Evolutionary conservation across 2,797 vertebrate genomes (phyloP), one percentile per base, ranked within the genome.

Genomic region (Amblyraja radiata): DNA sequence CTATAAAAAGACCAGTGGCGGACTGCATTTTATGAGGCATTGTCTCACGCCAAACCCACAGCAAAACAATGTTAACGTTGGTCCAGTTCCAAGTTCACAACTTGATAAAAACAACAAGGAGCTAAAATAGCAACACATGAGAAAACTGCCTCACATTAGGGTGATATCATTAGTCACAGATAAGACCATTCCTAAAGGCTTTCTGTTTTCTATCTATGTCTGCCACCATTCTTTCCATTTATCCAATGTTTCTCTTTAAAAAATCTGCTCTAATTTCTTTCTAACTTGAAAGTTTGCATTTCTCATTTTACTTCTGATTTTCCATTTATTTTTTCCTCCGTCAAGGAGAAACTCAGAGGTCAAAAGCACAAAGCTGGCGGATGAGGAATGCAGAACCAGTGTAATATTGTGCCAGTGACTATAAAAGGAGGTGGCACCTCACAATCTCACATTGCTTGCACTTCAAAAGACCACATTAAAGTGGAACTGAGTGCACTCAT

Each of bases 51-150:
- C 84, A 88, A 88, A 18, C n/a, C 63, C n/a, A 65, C 63, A 65
- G 36, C n/a, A 36, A 6, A 8, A 88, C 8, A 88, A 65, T 88
- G 63, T 88, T 88, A 88, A 36, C n/a, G 4, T 88, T 88, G 84
- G 84, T 88, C n/a, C 84, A 88, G 84, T 88, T 88, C 84, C 84
- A 88, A 88, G 18, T 63, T 88, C n/a, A 14, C 84, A 88, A 88
- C n/a, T 68, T 88, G 84, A 88, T 88, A 68, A 68, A 54, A 88
- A 88, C 61, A 88, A 68, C 63, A 68, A 14, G 6, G 84, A 68
- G 14, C 84, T 18, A 88, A 68, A 88, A 88, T 88, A 88, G 84
- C 61, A 88, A 88, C 84, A 88, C 63, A 32, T 68, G 84, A 63
- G 84, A 88, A 63, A 88, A 86, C 61, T 88, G 84, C 63, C 16